Conservation (phyloP, 2,888 invertebrate species). For the Brachylomia viminalis region DNA sequence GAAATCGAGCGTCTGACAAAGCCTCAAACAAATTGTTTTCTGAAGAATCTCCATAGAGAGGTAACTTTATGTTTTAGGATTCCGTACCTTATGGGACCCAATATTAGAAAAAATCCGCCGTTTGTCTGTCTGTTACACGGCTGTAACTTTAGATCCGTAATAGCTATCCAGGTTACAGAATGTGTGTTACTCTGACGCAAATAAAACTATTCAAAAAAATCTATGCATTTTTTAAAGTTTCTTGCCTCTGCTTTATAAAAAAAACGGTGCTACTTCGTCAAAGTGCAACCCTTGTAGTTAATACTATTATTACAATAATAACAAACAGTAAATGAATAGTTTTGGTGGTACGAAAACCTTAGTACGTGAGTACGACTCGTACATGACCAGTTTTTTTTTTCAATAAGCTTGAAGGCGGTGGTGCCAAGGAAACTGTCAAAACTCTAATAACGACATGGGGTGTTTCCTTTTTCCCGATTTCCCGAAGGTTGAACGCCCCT, state of each 20-base stretch:
- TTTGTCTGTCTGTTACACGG: too few species aligned
- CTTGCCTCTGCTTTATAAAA: not conserved
- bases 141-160: not conserved
- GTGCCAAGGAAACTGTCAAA: slow-evolving; percentile 61
- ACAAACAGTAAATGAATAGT: not conserved
- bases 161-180: not conserved
- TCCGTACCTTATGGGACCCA: not conserved
- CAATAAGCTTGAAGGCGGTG: slow-evolving; percentile 55
- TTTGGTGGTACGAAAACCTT: not conserved
- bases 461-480: slow-evolving; percentile 48
- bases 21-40: slow-evolving; percentile 66
- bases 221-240: not conserved
- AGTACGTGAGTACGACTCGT: not conserved
- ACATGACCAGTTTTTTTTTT: slow-evolving; percentile 29
- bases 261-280: not conserved
- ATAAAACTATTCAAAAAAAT: not conserved
- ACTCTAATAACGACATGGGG: slow-evolving; percentile 64
- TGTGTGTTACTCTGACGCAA: not conserved
- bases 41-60: slow-evolving; percentile 40
- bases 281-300: too few species aligned
- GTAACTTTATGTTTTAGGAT: slow-evolving; percentile 53
- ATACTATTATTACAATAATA: not conserved
- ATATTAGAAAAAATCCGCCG: not conserved
- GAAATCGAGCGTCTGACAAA: slow-evolving; percentile 59
- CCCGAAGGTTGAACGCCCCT: slow-evolving; percentile 53